A percentile compares a stretch with the other conserved stretches of the same genome.
These are phyloP conservation scores for Zaprionus nigranus DNA, from an alignment of 1,140 invertebrate species.

Conservation along the genomic window DNA sequence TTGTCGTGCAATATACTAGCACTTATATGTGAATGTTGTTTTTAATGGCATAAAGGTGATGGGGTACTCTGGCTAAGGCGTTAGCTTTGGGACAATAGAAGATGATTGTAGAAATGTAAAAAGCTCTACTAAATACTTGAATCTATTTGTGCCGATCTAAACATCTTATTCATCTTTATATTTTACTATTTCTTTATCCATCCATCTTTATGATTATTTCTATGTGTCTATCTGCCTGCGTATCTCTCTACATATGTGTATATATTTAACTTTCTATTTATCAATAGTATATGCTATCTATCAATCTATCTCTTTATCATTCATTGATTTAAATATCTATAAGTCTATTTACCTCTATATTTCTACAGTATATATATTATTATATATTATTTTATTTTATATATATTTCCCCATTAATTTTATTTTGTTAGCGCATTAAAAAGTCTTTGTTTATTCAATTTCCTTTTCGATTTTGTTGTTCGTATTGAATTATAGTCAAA, in stretches of 20 bases:
- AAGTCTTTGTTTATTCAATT: neutral
- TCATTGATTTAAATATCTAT: neutral
- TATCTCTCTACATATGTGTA: neutral
- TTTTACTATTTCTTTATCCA: neutral
- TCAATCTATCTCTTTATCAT: neutral
- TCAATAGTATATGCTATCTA: no score
- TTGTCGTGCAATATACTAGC: constrained; percentile 26
- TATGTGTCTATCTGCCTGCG: neutral
- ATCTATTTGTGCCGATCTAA: no score
- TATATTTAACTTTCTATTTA: no score
- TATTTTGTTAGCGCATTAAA: constrained; percentile 11
- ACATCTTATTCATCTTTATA: neutral
- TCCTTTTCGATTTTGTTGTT: neutral
- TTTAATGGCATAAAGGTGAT: neutral
- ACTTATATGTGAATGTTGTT: constrained; percentile 72
- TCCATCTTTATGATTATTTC: no score
- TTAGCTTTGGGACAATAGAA: neutral
- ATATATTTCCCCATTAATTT: neutral
- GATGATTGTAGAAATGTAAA: neutral
- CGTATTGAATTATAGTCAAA: constrained; percentile 50
- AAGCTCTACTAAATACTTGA: no score
- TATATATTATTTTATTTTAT: no score
- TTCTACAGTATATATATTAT: no score
- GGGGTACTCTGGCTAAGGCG: neutral
- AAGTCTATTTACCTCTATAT: neutral